phyloP scores from a whole-genome alignment of 2,113 vertebrate species.

The Chrysochloris asiatica region DNA sequence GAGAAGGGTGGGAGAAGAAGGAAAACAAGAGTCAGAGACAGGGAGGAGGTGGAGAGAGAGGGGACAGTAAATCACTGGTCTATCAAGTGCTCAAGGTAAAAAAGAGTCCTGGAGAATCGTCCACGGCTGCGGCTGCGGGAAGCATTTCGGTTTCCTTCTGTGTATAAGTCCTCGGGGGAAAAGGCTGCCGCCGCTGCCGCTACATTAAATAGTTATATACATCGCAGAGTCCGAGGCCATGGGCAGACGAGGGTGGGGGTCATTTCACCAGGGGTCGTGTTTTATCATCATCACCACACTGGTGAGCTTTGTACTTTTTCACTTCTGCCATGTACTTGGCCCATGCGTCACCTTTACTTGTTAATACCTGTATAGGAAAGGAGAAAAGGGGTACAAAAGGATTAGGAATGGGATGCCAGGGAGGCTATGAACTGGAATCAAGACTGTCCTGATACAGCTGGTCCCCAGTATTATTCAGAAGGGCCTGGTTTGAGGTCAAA shows the following conservation, averaged over 20 bases:
- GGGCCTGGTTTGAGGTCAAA: not conserved
- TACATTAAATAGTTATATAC: constrained; percentile 84
- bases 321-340: constrained; percentile 98
- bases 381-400: not conserved
- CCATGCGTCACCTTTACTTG: constrained; percentile 96
- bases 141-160: constrained; percentile 71
- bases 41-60: not conserved
- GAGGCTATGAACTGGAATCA: not conserved
- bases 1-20: not conserved
- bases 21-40: constrained; percentile 61
- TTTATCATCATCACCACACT: constrained; percentile 97
- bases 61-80: constrained; percentile 75
- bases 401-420: not conserved
- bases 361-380: constrained; percentile 84
- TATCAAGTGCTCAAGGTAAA: constrained; percentile 81
- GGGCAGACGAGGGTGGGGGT: constrained; percentile 60
- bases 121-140: constrained; percentile 68
- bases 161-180: constrained; percentile 77
- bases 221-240: constrained; percentile 77
- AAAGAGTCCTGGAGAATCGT: constrained; percentile 79
- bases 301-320: constrained; percentile 98
- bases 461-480: not conserved
- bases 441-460: constrained; percentile 33
- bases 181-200: constrained; percentile 67
- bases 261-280: constrained; percentile 97